Conservation (phyloP, 2,113 vertebrate species). For the Perccottus glenii region DNA sequence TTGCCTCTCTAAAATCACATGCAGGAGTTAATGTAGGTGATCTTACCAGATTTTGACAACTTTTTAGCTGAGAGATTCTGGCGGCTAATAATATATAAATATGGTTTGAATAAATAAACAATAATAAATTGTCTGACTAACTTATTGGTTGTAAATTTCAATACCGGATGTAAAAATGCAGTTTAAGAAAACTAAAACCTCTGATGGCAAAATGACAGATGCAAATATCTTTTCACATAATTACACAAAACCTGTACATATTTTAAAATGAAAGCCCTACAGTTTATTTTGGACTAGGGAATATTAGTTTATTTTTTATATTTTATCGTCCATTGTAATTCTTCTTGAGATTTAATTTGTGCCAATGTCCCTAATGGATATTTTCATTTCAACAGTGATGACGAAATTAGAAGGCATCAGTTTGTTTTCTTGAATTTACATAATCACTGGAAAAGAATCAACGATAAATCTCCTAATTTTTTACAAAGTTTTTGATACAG, state of each 20-base stretch:
- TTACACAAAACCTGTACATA: constrained; percentile 13
- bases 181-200: background rate
- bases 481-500: constrained; percentile 90
- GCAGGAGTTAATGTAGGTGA: constrained; percentile 34
- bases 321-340: constrained; percentile 74
- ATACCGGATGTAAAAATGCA: background rate
- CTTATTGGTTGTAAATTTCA: constrained; percentile 11
- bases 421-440: constrained; percentile 17
- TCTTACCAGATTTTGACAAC: background rate
- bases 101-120: background rate
- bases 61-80: background rate
- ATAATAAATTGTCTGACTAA: background rate
- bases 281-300: constrained; percentile 74
- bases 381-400: background rate
- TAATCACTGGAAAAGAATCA: constrained; percentile 42
- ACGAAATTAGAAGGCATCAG: background rate
- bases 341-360: constrained; percentile 44
- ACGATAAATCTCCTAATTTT: constrained; percentile 83
- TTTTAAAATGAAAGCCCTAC: constrained; percentile 35
- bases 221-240: background rate
- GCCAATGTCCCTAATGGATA: constrained; percentile 21
- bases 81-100: background rate
- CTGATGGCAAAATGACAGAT: background rate
- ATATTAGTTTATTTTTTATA: constrained; percentile 67
- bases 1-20: constrained; percentile 67